phyloP scores from a whole-genome alignment of 1,140 invertebrate genomes.

The Conopomorpha cramerella region DNA sequence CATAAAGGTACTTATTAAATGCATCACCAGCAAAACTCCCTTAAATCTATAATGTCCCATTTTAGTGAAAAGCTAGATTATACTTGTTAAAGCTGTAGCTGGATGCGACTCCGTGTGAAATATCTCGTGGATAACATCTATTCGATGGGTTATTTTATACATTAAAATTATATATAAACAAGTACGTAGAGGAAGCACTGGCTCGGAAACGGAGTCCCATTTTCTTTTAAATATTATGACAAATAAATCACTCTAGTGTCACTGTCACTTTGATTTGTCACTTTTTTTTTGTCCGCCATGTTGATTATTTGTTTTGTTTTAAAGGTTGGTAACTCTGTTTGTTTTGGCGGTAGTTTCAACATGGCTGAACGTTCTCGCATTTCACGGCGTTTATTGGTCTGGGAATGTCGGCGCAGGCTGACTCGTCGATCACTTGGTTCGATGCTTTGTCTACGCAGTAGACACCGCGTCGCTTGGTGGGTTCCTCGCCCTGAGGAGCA shows the following conservation, averaged over 20 bases:
- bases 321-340: background rate
- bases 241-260: too few relatives aligned
- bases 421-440: slow-evolving; percentile 31
- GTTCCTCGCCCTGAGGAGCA: slow-evolving; percentile 29
- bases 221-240: too few relatives aligned
- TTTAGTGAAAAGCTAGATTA: too few relatives aligned
- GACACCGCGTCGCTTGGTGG: slow-evolving; percentile 34
- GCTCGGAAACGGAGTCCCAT: too few relatives aligned
- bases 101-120: too few relatives aligned
- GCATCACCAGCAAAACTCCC: too few relatives aligned
- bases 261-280: too few relatives aligned
- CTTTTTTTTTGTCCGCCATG: too few relatives aligned
- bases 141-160: slow-evolving; percentile 37
- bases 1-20: too few relatives aligned
- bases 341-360: slow-evolving; percentile 15
- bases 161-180: slow-evolving; percentile 13
- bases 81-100: too few relatives aligned
- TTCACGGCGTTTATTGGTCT: slow-evolving; percentile 35
- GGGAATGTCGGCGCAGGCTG: slow-evolving; percentile 26
- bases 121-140: slow-evolving; percentile 31
- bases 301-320: background rate
- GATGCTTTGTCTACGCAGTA: slow-evolving; percentile 42
- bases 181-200: slow-evolving; percentile 8
- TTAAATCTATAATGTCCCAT: too few relatives aligned
- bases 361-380: slow-evolving; percentile 40